Base-by-base conservation (phyloP, 2,797 vertebrate genomes). In the Rhynchotus rufescens region DNA sequence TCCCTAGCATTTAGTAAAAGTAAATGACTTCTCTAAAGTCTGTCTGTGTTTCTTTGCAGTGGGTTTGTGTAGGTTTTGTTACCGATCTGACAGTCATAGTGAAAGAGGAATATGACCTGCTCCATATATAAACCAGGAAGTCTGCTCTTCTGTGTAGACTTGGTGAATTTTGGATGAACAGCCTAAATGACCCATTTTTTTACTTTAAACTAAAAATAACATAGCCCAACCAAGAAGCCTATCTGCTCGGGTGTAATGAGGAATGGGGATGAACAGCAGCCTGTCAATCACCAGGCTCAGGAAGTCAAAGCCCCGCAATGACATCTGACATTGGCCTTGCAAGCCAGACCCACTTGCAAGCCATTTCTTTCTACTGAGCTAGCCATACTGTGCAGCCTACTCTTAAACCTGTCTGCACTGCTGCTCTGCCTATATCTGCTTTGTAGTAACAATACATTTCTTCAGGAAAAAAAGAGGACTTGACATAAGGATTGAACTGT, bases 71-170 rank as follows among this genome's bases (percentile, higher is more conserved):
- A 86, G 77, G 71, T 71, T 90, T 6, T 76, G 71, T 82, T 93
- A 84, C 60, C 85, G 74, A 81, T 79, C 60, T 74, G 65, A 90
- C 40, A 93, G 86, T 96, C 93, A 96, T 77, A 94, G 77, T 0
- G 92, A 96, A 96, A 96, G 95, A 96, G 96, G 95, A 96, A 95
- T 96, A 92, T 93, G 91, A 94, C 82, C 90, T 81, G 82, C 80
- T 93, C 88, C 84, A 80, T 65, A 72, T 44, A 86, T 81, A 74
- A 94, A 94, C 87, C 77, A 92, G 88, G 86, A 96, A 96, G 93
- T 93, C 71, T 89, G 60, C 71, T 88, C 67, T 90, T 86, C 76
- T 81, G 85, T 12, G 40, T 87, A 88, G 74, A 76, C 64, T 21
- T 81, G 80, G 80, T 84, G 80, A 84, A 94, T 92, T 94, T 96